phyloP scores from a whole-genome alignment of 1,140 invertebrate genomes.

The Stratiolaelaps scimitus region DNA sequence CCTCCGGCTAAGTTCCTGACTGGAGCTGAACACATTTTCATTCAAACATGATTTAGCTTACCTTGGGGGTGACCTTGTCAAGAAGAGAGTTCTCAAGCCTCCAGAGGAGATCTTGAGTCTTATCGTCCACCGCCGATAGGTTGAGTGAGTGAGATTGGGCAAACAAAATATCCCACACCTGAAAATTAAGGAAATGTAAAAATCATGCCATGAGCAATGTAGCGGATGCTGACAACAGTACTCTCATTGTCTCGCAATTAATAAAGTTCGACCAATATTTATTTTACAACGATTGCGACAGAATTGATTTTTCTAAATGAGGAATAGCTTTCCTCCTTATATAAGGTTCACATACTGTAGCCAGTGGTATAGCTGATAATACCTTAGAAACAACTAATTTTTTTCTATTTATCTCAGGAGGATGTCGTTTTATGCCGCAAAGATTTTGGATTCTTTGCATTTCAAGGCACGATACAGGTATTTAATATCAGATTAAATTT shows the following conservation, averaged over 20 bases:
- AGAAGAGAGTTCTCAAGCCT: constrained; percentile 21
- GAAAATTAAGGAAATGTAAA: neutral
- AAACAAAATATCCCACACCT: constrained; percentile 25
- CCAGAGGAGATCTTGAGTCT: constrained; percentile 6
- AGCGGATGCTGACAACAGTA: neutral
- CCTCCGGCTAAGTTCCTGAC: no score
- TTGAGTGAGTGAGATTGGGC: constrained; percentile 24
- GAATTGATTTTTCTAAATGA: no score
- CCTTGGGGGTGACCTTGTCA: constrained; percentile 24
- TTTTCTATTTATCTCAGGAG: no score
- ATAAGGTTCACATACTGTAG: no score
- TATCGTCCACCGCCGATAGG: constrained; percentile 12
- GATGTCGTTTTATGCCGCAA: no score
- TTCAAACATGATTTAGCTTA: neutral
- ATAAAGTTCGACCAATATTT: neutral
- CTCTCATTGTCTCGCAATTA: neutral
- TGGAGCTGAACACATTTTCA: no score
- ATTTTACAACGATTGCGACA: neutral
- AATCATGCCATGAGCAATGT: neutral
- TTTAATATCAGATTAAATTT: no score
- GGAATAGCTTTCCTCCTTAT: no score
- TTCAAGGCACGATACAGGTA: no score
- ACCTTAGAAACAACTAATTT: no score
- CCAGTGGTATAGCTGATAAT: no score
- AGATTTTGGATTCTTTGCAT: no score